phyloP scores from a whole-genome alignment of 2,797 vertebrate genomes.

The Sebastes diploproa region DNA sequence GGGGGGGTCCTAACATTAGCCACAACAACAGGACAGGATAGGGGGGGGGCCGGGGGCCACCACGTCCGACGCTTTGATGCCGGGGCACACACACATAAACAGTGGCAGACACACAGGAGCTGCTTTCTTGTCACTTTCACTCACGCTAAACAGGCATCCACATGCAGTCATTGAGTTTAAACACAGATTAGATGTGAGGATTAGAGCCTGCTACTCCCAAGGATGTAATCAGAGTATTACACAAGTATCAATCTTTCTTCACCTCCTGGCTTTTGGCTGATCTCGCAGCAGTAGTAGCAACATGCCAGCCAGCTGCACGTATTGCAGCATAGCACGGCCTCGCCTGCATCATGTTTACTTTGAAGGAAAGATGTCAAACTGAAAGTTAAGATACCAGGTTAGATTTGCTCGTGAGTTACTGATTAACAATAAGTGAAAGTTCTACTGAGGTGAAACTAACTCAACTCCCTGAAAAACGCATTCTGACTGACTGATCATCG shows the following conservation, averaged over 20 bases:
- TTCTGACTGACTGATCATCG: not conserved
- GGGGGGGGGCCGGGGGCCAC: slow-evolving; percentile 34
- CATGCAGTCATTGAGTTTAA: slow-evolving; percentile 1
- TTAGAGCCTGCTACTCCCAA: slow-evolving; percentile 24
- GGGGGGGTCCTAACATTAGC: slow-evolving; percentile 71
- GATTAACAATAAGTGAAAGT: not conserved
- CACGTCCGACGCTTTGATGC: slow-evolving; percentile 69
- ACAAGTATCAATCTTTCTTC: slow-evolving; percentile 40
- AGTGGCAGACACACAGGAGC: slow-evolving; percentile 39
- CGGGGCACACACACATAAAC: slow-evolving; percentile 42
- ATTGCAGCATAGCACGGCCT: not conserved
- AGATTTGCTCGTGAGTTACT: not conserved
- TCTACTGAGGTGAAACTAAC: not conserved
- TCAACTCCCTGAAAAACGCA: not conserved
- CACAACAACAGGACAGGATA: slow-evolving; percentile 66
- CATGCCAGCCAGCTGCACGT: not conserved
- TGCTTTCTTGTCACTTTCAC: slow-evolving; percentile 55
- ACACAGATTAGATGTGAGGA: slow-evolving; percentile 33
- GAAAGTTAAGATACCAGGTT: not conserved
- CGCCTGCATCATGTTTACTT: not conserved
- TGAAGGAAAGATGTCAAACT: not conserved
- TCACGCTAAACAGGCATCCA: slow-evolving; percentile 5
- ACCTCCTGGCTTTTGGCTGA: slow-evolving; percentile 23
- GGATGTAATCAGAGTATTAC: slow-evolving; percentile 31
- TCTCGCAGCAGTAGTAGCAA: not conserved